Percentiles rank a stretch among this genome's conserved stretches.
Evolutionary conservation across 1,140 invertebrate genomes (phyloP).

Genomic region (Aphelenchoides fujianensis): DNA sequence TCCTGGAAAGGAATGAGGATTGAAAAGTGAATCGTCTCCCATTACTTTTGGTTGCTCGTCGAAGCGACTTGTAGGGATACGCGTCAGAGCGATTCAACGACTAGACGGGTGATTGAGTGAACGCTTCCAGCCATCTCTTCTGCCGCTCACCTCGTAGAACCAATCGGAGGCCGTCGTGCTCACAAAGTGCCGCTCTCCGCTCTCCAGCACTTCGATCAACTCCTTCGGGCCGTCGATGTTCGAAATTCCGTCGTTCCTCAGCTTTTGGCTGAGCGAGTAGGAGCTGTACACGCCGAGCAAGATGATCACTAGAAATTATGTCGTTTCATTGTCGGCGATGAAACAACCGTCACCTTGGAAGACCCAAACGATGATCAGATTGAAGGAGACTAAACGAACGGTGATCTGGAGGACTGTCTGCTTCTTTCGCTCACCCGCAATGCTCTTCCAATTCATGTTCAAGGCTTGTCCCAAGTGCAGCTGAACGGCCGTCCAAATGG

Average conservation of each 20-base stretch:
- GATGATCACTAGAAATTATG: too few species aligned
- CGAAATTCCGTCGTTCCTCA: neutral
- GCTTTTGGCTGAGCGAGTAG: neutral
- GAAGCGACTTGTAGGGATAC: conserved; percentile 2
- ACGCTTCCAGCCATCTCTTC: too few species aligned
- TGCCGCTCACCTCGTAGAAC: conserved; percentile 4
- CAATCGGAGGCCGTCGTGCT: conserved; percentile 6
- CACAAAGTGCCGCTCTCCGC: conserved; percentile 11
- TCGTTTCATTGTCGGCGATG: too few species aligned
- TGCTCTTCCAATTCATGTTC: neutral
- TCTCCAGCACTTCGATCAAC: neutral
- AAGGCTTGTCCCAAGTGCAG: conserved; percentile 1
- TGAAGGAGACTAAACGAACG: neutral
- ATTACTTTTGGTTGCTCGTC: neutral
- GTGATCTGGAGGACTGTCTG: neutral
- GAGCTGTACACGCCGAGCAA: neutral
- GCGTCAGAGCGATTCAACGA: conserved; percentile 1
- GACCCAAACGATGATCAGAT: neutral
- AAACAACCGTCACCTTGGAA: too few species aligned
- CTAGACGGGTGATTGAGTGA: neutral
- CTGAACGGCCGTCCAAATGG: conserved; percentile 10
- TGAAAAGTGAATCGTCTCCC: neutral
- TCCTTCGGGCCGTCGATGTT: conserved; percentile 1
- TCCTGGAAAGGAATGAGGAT: neutral
- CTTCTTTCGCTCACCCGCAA: neutral